These are phyloP conservation scores for Babylonia areolata DNA, from an alignment of 1,140 invertebrate species.

Conservation along the genomic window DNA sequence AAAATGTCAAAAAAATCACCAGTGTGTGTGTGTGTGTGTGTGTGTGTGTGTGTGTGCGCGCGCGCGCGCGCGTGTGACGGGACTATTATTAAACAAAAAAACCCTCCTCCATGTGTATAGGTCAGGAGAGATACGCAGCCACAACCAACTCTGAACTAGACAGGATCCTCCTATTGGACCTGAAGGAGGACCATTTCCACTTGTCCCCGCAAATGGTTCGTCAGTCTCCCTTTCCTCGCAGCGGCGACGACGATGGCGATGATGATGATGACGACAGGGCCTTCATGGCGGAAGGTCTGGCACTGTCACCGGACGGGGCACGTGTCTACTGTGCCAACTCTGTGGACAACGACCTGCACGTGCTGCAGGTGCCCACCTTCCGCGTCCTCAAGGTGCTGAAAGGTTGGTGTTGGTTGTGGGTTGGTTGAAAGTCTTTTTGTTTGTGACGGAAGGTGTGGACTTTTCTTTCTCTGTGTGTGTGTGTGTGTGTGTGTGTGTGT, in stretches of 20 bases:
- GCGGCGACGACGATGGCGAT: neutral
- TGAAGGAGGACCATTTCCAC: neutral
- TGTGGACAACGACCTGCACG: constrained; percentile 3
- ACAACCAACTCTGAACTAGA: neutral
- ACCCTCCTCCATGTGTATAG: too few species aligned
- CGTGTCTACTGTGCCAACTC: neutral
- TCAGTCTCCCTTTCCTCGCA: neutral
- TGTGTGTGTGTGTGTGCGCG: too few species aligned
- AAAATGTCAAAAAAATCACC: too few species aligned
- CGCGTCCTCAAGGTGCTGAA: neutral
- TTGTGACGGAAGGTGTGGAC: too few species aligned
- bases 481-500: too few species aligned
- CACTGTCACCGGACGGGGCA: neutral
- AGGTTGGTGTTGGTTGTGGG: neutral
- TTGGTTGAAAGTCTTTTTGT: neutral
- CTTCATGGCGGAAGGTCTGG: neutral
- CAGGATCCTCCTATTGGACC: neutral
- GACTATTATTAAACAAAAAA: too few species aligned
- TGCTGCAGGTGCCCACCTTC: neutral
- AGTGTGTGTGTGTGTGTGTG: too few species aligned
- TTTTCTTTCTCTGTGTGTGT: too few species aligned
- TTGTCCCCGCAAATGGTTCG: neutral
- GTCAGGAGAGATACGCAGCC: too few species aligned
- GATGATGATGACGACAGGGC: neutral
- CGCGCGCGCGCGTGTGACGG: too few species aligned